These are phyloP conservation scores for Drosophila elegans DNA, from an alignment of 1,140 invertebrate genomes.

Conservation along the genomic window DNA sequence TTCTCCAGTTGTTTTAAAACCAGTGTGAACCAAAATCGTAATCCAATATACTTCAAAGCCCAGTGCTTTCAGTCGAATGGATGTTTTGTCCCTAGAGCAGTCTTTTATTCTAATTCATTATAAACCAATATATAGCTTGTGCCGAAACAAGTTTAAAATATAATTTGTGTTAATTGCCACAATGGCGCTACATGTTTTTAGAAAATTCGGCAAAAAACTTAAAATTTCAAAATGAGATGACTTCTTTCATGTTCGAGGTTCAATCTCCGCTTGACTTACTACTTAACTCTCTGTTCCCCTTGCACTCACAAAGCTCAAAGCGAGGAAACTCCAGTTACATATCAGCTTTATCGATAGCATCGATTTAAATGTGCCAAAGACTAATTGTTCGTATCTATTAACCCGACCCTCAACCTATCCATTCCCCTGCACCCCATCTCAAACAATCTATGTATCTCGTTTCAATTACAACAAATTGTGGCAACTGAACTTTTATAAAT, in stretches of 20 bases:
- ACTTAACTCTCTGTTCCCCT: not conserved
- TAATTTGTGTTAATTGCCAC: too few relatives aligned
- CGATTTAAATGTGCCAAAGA: conserved; percentile 50
- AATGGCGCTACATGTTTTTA: too few relatives aligned
- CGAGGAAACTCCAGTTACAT: conserved; percentile 27
- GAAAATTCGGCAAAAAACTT: too few relatives aligned
- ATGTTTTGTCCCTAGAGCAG: too few relatives aligned
- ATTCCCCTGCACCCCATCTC: not conserved
- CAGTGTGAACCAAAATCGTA: not conserved
- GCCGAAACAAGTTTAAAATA: too few relatives aligned
- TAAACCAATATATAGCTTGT: too few relatives aligned
- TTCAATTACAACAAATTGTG: conserved; percentile 35
- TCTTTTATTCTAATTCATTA: too few relatives aligned
- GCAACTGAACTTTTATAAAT: conserved; percentile 43
- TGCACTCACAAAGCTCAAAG: conserved; percentile 7
- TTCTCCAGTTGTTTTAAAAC: conserved; percentile 21
- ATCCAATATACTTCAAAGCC: not conserved
- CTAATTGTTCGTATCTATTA: conserved; percentile 28
- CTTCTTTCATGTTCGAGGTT: not conserved
- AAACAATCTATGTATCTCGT: conserved; percentile 29
- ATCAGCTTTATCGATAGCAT: conserved; percentile 40
- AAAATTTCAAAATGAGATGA: too few relatives aligned
- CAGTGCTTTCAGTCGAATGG: not conserved
- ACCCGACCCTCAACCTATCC: not conserved
- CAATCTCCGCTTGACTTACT: not conserved